Evolutionary conservation across 2,113 vertebrate species (phyloP).

Genomic region (Chaenocephalus aceratus): DNA sequence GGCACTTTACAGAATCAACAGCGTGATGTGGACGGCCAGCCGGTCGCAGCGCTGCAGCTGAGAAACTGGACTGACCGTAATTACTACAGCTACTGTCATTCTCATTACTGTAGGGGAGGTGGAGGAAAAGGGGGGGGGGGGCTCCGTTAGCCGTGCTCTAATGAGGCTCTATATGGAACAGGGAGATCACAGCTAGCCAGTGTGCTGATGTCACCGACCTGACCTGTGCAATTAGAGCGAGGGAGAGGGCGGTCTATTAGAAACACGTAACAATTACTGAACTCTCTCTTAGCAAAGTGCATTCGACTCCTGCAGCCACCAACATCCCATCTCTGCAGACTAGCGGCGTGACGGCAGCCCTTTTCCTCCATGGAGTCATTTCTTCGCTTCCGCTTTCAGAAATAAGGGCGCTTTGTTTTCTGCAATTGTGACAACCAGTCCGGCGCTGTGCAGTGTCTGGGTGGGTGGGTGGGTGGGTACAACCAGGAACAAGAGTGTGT

Average conservation of each 20-base stretch:
- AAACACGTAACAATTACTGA: constrained; percentile 14
- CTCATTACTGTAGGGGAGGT: constrained; percentile 53
- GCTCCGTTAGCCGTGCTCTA: constrained; percentile 57
- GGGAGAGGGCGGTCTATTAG: background rate
- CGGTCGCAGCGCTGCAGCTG: background rate
- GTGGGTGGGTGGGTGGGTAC: constrained; percentile 55
- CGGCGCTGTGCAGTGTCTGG: constrained; percentile 32
- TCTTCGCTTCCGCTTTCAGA: background rate
- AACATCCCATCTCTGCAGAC: background rate
- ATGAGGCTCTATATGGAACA: constrained; percentile 69
- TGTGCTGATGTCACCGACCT: constrained; percentile 51
- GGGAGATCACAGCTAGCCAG: constrained; percentile 64
- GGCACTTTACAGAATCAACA: constrained; percentile 31
- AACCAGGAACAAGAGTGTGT: constrained; percentile 14
- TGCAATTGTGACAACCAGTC: constrained; percentile 45
- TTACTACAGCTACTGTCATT: constrained; percentile 64
- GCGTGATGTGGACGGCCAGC: constrained; percentile 14
- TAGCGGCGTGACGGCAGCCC: background rate
- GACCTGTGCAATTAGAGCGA: constrained; percentile 65
- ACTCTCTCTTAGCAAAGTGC: constrained; percentile 16
- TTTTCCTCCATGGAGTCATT: constrained; percentile 11
- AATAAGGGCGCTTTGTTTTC: constrained; percentile 34
- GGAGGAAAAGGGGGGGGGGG: background rate
- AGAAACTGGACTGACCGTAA: constrained; percentile 53
- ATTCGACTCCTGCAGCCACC: background rate